Percentiles rank a stretch among this genome's conserved stretches.
Evolutionary conservation across 2,113 vertebrate species (phyloP).

Genomic region (Elgaria multicarinata): DNA sequence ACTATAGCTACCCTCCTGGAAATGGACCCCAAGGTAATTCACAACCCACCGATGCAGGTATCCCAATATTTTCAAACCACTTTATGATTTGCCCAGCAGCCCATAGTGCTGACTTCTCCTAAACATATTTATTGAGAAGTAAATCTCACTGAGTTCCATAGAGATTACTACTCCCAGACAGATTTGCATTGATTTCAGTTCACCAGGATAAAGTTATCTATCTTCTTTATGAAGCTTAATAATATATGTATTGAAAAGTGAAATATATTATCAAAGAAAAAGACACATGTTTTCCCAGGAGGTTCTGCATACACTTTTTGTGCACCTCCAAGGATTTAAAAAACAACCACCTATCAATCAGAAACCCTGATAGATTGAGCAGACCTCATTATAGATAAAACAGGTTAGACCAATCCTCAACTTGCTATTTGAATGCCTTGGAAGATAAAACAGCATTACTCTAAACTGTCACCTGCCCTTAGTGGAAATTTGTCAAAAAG

Average conservation of each 20-base stretch:
- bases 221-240: slow-evolving; percentile 11
- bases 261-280: slow-evolving; percentile 11
- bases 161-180: neutral
- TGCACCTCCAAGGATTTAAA: neutral
- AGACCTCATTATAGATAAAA: slow-evolving; percentile 18
- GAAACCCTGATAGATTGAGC: neutral
- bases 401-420: slow-evolving; percentile 19
- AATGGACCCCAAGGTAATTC: no score
- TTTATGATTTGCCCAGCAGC: no score
- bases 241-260: neutral
- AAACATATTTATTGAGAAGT: neutral
- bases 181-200: neutral
- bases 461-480: slow-evolving; percentile 1
- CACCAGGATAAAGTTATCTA: slow-evolving; percentile 4
- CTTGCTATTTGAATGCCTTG: slow-evolving; percentile 33
- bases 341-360: neutral
- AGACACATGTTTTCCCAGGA: neutral
- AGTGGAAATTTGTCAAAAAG: neutral
- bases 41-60: no score
- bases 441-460: slow-evolving; percentile 36
- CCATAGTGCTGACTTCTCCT: neutral
- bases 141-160: no score
- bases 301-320: neutral
- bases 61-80: no score
- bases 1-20: no score